Evolutionary conservation across 2,888 invertebrate species (phyloP), one percentile per base, ranked within the genome.

Genomic region (Tortricodes alternella): DNA sequence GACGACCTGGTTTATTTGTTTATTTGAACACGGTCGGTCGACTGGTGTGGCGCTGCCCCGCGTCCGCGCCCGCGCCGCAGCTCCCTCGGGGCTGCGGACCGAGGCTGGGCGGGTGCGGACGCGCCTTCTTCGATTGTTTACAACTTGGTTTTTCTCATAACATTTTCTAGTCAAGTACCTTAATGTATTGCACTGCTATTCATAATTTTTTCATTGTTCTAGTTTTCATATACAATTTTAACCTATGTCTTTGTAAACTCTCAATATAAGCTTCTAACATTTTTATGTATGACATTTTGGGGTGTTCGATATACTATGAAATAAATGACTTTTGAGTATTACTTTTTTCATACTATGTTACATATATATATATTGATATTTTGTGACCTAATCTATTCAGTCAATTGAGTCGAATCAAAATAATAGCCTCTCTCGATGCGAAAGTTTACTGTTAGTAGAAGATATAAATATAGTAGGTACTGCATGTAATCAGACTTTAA

Each of bases 301-400:
- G 72, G 29, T 50, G 69, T 67, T 72, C 67, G 69, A 67, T 67
- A 69, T 70, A 73, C 67, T 66, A 61, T 68, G 63, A 60, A 62
- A 62, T 64, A 63, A 64, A 71, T 76, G 80, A 78, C 76, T 80
- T 55, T 77, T 85, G 87, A 85, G 79, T 80, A 79, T 83, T 81
- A 76, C 74, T 62, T 59, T 65, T 73, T 67, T 71, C 75, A 80
- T 75, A 80, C 73, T 73, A 76, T 74, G n/a, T 78, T 66, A 75
- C 21, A 21, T 39, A 6, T 39, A 70, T 68, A 77, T 74, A 73
- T 71, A 78, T 78, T 82, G 75, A 81, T 78, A 82, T 76, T 43
- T 80, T 80, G 87, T 80, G 87, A 87, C 83, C 88, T 89, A 89
- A 85, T 82, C 89, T 89, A 89, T 81, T 89, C 89, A 89, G 89